Percentiles rank a stretch among this genome's conserved stretches.
These are phyloP conservation scores for Neodontobutis hainanensis DNA, from an alignment of 2,113 vertebrate genomes.

Conservation along the genomic window DNA sequence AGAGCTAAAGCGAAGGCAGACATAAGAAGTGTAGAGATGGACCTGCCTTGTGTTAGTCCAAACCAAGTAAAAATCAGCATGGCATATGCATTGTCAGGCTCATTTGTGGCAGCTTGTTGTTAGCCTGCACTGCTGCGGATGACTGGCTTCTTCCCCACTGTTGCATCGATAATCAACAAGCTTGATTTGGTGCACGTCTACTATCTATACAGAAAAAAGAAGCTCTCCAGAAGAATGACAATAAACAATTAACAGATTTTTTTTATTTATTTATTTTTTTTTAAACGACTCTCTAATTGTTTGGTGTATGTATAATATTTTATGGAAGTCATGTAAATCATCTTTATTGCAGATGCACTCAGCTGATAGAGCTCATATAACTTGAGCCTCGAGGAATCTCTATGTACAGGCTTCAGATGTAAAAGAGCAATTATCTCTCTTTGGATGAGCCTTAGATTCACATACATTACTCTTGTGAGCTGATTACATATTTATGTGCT, in stretches of 20 bases:
- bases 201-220: constrained; percentile 57
- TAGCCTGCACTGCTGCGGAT: constrained; percentile 27
- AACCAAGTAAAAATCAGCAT: constrained; percentile 17
- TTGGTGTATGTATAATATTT: constrained; percentile 76
- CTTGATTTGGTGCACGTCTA: constrained; percentile 57
- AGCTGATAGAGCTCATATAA: constrained; percentile 32
- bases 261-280: no score
- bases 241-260: constrained; percentile 76
- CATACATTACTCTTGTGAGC: constrained; percentile 3
- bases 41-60: constrained; percentile 5
- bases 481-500: constrained; percentile 7
- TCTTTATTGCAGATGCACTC: constrained; percentile 49
- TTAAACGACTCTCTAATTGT: constrained; percentile 76
- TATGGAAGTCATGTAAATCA: constrained; percentile 67
- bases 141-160: constrained; percentile 44
- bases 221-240: constrained; percentile 59
- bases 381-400: constrained; percentile 31
- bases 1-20: constrained; percentile 4
- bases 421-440: not conserved
- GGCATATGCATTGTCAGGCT: constrained; percentile 18
- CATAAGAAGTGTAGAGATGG: not conserved
- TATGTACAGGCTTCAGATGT: not conserved
- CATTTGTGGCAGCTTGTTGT: constrained; percentile 28
- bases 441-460: not conserved
- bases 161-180: constrained; percentile 58